Base-by-base conservation (phyloP, 64 coral and sea anemone species). In the Platygyra sinensis region DNA sequence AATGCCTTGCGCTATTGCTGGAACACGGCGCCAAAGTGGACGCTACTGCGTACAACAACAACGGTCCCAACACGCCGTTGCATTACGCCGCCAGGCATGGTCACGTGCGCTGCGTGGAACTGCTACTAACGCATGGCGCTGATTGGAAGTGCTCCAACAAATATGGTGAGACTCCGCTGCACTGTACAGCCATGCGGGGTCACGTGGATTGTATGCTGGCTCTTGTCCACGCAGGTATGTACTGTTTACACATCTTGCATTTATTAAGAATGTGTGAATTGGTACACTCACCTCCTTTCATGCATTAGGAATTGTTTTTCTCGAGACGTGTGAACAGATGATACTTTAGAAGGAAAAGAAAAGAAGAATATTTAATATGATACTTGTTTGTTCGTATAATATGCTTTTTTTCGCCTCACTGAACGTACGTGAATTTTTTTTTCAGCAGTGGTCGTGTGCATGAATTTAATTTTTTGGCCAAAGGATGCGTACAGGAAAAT, bases 191-290 rank as follows among this genome's bases (percentile, higher is more conserved):
- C 10, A 94, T 94, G 92, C 55, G 92, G 33, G 92, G 92, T 5
- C 87, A 94, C 25, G 92, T 89, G 73, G 92, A 60, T 32, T 94
- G 92, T 27, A 89, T 94, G 87, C 86, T 74, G n/a, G 81, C 76
- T 57, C 92, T 94, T 8, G 79, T 94, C 6, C 80, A 89, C n/a
- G 52, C 39, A 57, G 92, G 92, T 94, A 94, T 55, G 42, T 42
- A 54, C 16, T 12, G 3, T 79, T 1, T 20, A 30, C 15, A 30
- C 73, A 78, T 10, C 18, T 69, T 76, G 2, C 2, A 4, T n/a
- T 62, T 11, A 50, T 30, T 54, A 46, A 8, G 42, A 8, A 5
- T 46, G 42, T 46, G 42, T 46, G 42, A 46, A 7, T 46, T 46
- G 42, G 42, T 46, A 5, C 5, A 46, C 3, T 3, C 42, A 46